phyloP scores from a whole-genome alignment of 2,113 vertebrate genomes.

The Campylorhamphus procurvoides region DNA sequence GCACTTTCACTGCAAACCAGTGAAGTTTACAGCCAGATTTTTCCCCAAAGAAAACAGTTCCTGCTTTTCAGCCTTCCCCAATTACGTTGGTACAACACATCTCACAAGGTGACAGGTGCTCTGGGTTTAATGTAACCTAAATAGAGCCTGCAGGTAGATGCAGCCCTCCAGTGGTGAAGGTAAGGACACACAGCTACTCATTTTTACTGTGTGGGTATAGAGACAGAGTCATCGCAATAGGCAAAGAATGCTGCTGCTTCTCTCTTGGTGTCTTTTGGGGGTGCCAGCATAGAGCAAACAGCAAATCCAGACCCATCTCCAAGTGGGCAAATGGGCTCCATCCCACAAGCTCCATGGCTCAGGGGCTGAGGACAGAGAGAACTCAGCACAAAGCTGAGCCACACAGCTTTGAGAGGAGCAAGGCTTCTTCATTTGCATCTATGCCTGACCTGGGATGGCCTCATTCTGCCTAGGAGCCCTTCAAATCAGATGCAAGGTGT shows the following conservation, averaged over 20 bases:
- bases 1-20: accelerated
- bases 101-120: neutral
- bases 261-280: neutral
- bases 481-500: neutral
- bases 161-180: slow-evolving; percentile 51
- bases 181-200: neutral
- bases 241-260: neutral
- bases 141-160: neutral
- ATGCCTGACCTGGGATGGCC: neutral
- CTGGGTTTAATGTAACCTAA: neutral
- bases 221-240: accelerated
- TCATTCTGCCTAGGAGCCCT: neutral
- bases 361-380: neutral
- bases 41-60: neutral
- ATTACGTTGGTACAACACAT: neutral
- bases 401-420: neutral
- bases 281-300: neutral
- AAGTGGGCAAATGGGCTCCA: accelerated
- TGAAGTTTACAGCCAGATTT: neutral
- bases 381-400: neutral
- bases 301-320: neutral
- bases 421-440: neutral
- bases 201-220: neutral
- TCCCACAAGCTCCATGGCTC: accelerated
- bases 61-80: neutral